Conservation (phyloP, 1,140 invertebrate species). For the Euwallacea similis region DNA sequence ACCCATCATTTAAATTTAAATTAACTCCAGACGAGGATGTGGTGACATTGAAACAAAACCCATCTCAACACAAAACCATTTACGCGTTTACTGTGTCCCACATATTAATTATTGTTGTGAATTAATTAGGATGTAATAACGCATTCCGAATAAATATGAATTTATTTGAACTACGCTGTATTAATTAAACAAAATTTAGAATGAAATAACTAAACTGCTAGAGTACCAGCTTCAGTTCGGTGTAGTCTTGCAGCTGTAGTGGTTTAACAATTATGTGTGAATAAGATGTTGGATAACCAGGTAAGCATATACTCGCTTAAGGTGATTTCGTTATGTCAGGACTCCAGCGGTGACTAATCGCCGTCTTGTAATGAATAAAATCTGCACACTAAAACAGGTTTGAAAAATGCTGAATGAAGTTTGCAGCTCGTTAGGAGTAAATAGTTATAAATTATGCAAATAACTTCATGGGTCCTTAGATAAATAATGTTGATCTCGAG, state of each 20-base stretch:
- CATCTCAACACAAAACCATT: too few species aligned
- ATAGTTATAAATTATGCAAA: constrained; percentile 9
- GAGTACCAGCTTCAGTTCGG: too few species aligned
- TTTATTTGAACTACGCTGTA: too few species aligned
- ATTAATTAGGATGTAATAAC: neutral
- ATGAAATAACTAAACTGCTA: too few species aligned
- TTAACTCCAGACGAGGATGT: neutral
- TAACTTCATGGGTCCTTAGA: constrained; percentile 1
- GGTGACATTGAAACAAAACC: neutral
- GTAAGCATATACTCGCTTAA: too few species aligned
- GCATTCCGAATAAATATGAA: too few species aligned
- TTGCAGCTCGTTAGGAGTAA: constrained; percentile 6
- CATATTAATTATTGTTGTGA: neutral
- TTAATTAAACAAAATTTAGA: too few species aligned
- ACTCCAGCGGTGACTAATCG: too few species aligned
- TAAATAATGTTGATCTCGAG: constrained; percentile 4
- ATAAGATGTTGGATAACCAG: too few species aligned
- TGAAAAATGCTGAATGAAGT: constrained; percentile 8
- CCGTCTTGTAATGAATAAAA: neutral
- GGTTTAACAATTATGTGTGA: too few species aligned
- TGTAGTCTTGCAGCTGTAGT: too few species aligned
- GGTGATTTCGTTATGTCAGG: too few species aligned
- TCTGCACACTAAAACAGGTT: neutral
- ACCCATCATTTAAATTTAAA: neutral
- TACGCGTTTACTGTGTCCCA: neutral